These are phyloP conservation scores for Lytechinus pictus DNA, from an alignment of 35 echinoderm and acorn worm genomes.

Conservation along the genomic window DNA sequence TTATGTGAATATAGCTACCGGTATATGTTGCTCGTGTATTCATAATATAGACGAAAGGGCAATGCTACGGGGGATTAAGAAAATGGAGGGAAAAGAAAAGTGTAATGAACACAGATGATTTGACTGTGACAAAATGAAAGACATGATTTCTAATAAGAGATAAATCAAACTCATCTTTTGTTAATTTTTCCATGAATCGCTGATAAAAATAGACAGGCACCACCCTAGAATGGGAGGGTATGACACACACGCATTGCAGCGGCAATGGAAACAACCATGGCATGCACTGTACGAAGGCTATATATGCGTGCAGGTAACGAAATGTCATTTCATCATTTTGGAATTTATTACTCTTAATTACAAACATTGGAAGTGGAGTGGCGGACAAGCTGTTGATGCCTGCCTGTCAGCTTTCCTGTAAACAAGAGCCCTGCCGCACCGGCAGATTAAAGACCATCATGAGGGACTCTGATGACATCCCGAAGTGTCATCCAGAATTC, in stretches of 20 bases:
- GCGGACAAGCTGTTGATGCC: background rate
- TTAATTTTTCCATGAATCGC: no score
- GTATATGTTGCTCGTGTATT: no score
- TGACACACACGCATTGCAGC: background rate
- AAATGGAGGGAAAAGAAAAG: no score
- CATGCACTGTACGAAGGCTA: background rate
- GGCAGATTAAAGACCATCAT: background rate
- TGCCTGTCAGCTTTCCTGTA: background rate
- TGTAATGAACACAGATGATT: no score
- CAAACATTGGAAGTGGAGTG: conserved; percentile 1
- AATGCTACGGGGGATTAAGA: no score
- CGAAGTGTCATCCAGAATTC: background rate
- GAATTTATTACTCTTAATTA: conserved; percentile 10
- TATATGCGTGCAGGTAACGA: background rate
- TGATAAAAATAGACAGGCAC: no score
- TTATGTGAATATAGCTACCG: no score
- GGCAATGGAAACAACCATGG: background rate
- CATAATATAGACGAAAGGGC: no score
- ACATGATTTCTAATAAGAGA: no score
- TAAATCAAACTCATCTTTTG: no score
- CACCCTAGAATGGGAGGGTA: background rate
- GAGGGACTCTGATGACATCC: background rate
- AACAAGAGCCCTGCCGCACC: background rate
- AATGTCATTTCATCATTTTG: conserved; percentile 14
- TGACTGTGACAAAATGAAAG: no score